A percentile compares a stretch with the other conserved stretches of the same genome.
These are phyloP conservation scores for Archilochus colubris DNA, from an alignment of 2,113 vertebrate genomes.

Conservation along the genomic window DNA sequence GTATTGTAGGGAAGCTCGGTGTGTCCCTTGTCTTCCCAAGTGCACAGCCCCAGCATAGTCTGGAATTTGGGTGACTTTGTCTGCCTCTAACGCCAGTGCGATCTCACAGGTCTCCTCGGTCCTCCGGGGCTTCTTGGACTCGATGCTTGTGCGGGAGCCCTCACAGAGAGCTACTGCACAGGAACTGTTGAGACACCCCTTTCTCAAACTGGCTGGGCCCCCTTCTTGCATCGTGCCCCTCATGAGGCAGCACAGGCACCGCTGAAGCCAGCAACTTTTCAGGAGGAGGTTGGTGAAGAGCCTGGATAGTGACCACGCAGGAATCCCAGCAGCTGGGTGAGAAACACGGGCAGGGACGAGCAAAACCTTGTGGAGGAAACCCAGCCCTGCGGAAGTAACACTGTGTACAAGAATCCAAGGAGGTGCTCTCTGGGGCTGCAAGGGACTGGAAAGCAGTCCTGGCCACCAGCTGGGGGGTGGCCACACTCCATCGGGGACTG, in stretches of 20 bases:
- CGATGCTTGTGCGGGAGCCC: constrained; percentile 96
- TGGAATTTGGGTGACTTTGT: rapidly evolving
- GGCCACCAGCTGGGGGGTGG: not conserved
- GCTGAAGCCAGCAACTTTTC: constrained; percentile 65
- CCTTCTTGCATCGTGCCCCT: constrained; percentile 96
- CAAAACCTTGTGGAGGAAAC: not conserved
- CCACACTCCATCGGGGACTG: not conserved
- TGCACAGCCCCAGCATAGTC: rapidly evolving
- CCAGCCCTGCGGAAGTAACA: not conserved
- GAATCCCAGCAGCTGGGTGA: not conserved
- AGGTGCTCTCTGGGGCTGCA: not conserved
- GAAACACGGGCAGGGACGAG: not conserved
- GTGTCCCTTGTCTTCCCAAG: not conserved
- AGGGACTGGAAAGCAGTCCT: constrained; percentile 10
- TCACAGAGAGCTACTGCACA: constrained; percentile 92
- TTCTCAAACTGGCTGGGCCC: constrained; percentile 92
- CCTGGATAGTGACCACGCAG: not conserved
- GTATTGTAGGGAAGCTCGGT: not conserved
- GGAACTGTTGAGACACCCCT: constrained; percentile 92
- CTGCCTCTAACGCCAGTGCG: not conserved
- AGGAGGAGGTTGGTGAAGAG: not conserved
- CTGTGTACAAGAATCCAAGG: not conserved
- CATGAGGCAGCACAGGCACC: constrained; percentile 96
- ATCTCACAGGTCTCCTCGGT: constrained; percentile 87
- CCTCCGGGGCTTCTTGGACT: constrained; percentile 92